Conservation (phyloP, 1,140 invertebrate species). For the Drosophila nasuta region DNA sequence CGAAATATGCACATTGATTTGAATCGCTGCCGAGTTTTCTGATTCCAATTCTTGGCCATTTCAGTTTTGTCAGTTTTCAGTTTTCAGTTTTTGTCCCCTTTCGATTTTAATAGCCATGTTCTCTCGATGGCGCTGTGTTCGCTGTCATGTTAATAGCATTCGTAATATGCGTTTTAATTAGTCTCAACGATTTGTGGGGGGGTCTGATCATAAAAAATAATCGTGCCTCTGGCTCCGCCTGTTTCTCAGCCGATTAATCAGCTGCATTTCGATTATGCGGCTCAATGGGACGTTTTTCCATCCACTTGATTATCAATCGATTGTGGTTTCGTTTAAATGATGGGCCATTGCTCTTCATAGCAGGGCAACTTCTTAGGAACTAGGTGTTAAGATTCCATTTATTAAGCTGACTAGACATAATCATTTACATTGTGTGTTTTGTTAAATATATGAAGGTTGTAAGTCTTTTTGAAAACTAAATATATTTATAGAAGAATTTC, state of each 20-base stretch:
- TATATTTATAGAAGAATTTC: no score
- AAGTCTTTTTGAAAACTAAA: no score
- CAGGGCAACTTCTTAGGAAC: background rate
- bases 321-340: conserved; percentile 19
- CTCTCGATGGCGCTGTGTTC: conserved; percentile 74
- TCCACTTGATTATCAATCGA: background rate
- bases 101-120: conserved; percentile 57
- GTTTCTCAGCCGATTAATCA: conserved; percentile 59
- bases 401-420: background rate
- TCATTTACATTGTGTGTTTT: no score
- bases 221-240: conserved; percentile 5
- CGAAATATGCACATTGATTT: conserved; percentile 79
- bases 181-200: conserved; percentile 72
- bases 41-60: conserved; percentile 39
- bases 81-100: background rate
- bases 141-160: conserved; percentile 83
- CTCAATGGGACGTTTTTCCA: conserved; percentile 25
- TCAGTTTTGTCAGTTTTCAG: conserved; percentile 37
- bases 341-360: background rate
- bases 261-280: conserved; percentile 56
- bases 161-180: conserved; percentile 83
- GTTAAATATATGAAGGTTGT: no score
- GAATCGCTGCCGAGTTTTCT: conserved; percentile 52
- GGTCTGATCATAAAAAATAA: conserved; percentile 55
- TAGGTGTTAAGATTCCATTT: conserved; percentile 6